Evolutionary conservation across 2,797 vertebrate species (phyloP), one percentile per base, ranked within the genome.

Genomic region (Chelonia mydas): DNA sequence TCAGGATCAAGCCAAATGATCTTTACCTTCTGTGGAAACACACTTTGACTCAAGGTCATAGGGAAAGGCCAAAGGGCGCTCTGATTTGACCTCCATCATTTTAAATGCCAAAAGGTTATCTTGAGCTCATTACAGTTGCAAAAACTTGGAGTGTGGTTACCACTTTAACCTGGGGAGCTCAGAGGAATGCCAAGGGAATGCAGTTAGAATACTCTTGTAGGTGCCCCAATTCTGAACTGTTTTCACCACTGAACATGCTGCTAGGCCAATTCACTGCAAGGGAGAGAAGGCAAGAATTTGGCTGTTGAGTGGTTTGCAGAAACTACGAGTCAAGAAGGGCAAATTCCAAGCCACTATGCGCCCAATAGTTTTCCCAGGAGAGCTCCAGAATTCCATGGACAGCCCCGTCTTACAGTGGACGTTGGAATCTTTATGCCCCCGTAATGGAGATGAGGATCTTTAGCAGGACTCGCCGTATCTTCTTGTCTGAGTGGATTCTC

Each of bases 111-210:
- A 72, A 97, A 97, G 95, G 96, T 98, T 98, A 98, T 98, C 97
- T 97, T 97, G 95, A 96, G 97, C 98, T 98, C 98, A 98, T 96
- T 98, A 98, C 97, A 97, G 94, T 98, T 98, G 98, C 94, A 97
- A 98, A 98, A 98, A 96, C 87, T 90, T 89, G 82, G 80, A 61
- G 31, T 49, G 41, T 87, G 65, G 97, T 90, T 88, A 80, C 41
- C 86, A 45, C 92, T 93, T 92, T 94, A 84, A 87, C 92, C 93
- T 90, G 81, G 41, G 0, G 0, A 80, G 50, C 86, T 86, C 47
- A 19, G 27, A 61, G 91, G 86, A 91, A 90, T 91, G 78, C 25
- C 49, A 54, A 78, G 84, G 45, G 49, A 49, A 61, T 33, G 17
- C 7, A 86, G 51, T 49, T 84, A 74, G 95, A 92, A 85, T 13